Conservation (phyloP, 2,797 vertebrate species). For the Hydrolagus colliei region DNA sequence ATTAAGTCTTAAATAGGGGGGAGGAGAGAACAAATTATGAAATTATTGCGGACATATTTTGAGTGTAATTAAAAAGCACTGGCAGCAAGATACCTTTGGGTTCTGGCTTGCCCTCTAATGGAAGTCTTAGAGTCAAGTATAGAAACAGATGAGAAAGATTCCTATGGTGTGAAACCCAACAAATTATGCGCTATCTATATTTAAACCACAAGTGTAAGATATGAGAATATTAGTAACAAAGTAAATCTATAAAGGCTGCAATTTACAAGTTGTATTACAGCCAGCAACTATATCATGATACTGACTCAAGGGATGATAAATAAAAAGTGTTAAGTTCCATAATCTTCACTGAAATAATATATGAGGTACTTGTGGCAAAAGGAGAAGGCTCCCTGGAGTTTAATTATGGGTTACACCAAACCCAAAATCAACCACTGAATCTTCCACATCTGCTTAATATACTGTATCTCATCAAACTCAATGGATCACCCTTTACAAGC, state of each 20-base stretch:
- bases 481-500: not conserved
- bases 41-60: slow-evolving; percentile 7
- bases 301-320: not conserved
- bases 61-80: slow-evolving; percentile 3
- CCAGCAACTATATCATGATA: not conserved
- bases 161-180: not conserved
- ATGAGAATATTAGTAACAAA: not conserved
- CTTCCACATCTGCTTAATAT: not conserved
- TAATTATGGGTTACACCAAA: not conserved
- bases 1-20: not conserved
- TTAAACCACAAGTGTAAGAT: not conserved
- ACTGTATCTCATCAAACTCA: slow-evolving; percentile 16
- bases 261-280: not conserved
- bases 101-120: not conserved
- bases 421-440: not conserved
- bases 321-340: slow-evolving; percentile 12
- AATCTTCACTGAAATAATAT: not conserved
- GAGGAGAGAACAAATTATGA: not conserved
- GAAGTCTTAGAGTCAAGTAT: slow-evolving; percentile 15
- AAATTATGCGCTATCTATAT: not conserved
- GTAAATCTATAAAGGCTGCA: not conserved
- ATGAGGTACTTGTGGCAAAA: not conserved
- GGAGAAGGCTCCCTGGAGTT: not conserved
- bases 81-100: not conserved
- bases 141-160: not conserved